Evolutionary conservation across 2,888 invertebrate genomes (phyloP), one percentile per base, ranked within the genome.

Genomic region (Apamea crenata): DNA sequence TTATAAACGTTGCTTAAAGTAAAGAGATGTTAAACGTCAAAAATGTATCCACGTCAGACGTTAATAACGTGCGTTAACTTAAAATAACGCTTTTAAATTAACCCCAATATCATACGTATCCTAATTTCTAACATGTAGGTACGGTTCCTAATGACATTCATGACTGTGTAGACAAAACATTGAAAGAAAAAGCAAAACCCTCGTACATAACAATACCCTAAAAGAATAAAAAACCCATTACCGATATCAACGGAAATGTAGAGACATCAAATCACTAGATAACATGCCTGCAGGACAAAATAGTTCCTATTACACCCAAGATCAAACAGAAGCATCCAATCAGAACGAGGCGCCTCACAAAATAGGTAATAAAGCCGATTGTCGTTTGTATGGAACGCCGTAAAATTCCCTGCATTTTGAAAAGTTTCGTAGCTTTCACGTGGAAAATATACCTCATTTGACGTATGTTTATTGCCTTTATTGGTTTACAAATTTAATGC

Each of bases 241-340:
- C 77, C 36, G 63, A 87, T 69, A 77, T 77, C 63, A 71, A 85
- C 78, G 73, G 47, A 74, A 80, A 84, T 81, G 77, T 78, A 70
- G 50, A 80, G 21, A 86, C 77, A 86, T 86, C 78, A 84, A 86
- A 83, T 78, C 81, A 83, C 80, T 79, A 79, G 82, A 85, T 87
- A 79, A 84, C 53, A 84, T 78, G 82, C 76, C 79, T 84, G 82
- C 78, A 81, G 79, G 82, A 76, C 83, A 80, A 79, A 86, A 88
- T 83, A 87, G 88, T 83, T 84, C 71, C 53, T 86, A 87, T 86
- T 84, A 81, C 61, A 80, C 18, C 69, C 70, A 80, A 44, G 53
- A 78, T 80, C 71, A 78, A 72, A 80, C 71, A 78, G 78, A 80
- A 82, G 78, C 78, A 82, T 74, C 85, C 86, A 87, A 88, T 86